Evolutionary conservation across 2,888 invertebrate species (phyloP), one percentile per base, ranked within the genome.

Genomic region (Thera obeliscata): DNA sequence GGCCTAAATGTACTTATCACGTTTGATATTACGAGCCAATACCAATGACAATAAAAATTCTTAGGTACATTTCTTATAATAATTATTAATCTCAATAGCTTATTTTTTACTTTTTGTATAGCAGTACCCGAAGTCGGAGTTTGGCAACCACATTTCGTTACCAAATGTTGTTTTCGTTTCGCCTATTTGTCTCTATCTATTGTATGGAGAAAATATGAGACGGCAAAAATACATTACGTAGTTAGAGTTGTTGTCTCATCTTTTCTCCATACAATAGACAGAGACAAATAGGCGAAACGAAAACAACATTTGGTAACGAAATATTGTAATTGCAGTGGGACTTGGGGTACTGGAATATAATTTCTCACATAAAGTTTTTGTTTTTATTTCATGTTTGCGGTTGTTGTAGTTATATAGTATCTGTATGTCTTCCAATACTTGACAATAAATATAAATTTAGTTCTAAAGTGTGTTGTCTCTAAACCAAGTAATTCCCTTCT

Each of bases 371-470:
- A n/a, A 56, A 52, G 8, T 33, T 69, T 66, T 69, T 66, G 64
- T 64, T 69, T 69, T 69, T 64, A 57, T 67, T 72, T 61, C 7
- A 62, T 64, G 12, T 56, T 49, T 64, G 54, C 57, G 2, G 46
- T 56, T 41, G n/a, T 59, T 48, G 3, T 33, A 64, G 7, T 12
- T 48, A 6, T 36, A 69, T 56, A 67, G 69, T 71, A 60, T 72
- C 66, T 69, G 74, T 74, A 79, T 74, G 84, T 84, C 84, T 84
- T 84, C 84, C 84, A 83, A 74, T 74, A 73, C 75, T 72, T 75
- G 84, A 84, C 84, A 84, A 83, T 84, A 84, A 82, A 75, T 75
- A 71, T 69, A 67, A 61, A 73, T 75, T 63, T 69, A 70, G 66
- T 60, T 62, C 11, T 36, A 46, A 54, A 36, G 43, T 7, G 8